Percentiles rank a stretch among this genome's conserved stretches.
These are phyloP conservation scores for Andrena dorsata DNA, from an alignment of 2,888 invertebrate species.

Conservation along the genomic window DNA sequence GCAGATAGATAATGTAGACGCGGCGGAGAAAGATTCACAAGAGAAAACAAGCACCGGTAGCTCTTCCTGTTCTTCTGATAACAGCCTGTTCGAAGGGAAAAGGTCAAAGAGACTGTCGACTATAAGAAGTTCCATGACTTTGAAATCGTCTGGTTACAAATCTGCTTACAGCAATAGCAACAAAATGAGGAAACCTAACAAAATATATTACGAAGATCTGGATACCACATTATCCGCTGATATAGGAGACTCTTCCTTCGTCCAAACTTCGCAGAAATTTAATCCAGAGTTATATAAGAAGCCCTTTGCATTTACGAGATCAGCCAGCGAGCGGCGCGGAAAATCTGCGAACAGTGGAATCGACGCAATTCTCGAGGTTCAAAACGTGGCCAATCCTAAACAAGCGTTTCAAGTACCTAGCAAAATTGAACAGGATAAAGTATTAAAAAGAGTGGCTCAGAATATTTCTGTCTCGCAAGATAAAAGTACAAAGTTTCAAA, in stretches of 20 bases:
- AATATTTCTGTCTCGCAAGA: conserved; percentile 78
- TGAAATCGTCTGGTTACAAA: conserved; percentile 37
- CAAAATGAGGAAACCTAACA: conserved; percentile 69
- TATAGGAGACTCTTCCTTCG: conserved; percentile 86
- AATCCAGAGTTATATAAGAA: conserved; percentile 79
- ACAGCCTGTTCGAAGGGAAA: conserved; percentile 62
- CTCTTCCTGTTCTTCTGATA: conserved; percentile 30
- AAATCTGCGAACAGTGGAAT: conserved; percentile 8
- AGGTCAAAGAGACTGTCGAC: conserved; percentile 68
- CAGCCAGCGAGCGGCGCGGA: conserved; percentile 74
- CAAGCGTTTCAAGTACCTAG: conserved; percentile 10
- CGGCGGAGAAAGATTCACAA: neutral
- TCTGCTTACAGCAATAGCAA: conserved; percentile 68
- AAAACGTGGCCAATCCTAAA: conserved; percentile 2
- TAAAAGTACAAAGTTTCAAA: conserved; percentile 77
- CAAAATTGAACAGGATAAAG: conserved; percentile 74
- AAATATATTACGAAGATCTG: conserved; percentile 86
- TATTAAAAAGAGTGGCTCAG: conserved; percentile 76
- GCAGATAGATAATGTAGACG: conserved; percentile 11
- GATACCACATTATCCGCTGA: conserved; percentile 88
- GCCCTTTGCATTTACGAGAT: conserved; percentile 78
- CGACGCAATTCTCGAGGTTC: neutral
- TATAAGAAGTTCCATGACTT: conserved; percentile 66
- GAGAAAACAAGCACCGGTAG: conserved; percentile 8
- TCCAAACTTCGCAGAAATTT: conserved; percentile 86